Conservation (phyloP, 1,140 invertebrate genomes). For the Oedothorax gibbosus region DNA sequence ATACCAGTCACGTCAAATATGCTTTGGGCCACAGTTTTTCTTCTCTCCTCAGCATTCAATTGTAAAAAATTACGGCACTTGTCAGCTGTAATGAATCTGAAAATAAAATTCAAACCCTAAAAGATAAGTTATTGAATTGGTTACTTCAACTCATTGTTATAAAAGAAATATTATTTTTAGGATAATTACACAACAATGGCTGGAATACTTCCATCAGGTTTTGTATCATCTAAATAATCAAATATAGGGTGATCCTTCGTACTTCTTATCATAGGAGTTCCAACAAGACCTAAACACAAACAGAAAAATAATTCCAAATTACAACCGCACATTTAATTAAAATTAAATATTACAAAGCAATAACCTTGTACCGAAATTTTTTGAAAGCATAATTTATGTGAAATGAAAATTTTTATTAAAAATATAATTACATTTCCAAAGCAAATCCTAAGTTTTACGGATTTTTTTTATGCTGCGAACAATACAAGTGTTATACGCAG, state of each 20-base stretch:
- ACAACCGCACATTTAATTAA: too few relatives aligned
- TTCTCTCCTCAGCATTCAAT: constrained; percentile 18
- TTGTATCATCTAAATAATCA: constrained; percentile 66
- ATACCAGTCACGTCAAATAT: not conserved
- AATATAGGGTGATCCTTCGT: constrained; percentile 55
- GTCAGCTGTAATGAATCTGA: constrained; percentile 47
- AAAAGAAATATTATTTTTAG: not conserved
- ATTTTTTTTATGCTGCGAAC: too few relatives aligned
- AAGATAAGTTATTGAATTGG: not conserved
- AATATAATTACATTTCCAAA: too few relatives aligned
- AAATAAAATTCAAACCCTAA: not conserved
- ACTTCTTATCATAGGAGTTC: constrained; percentile 42
- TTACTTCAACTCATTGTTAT: not conserved
- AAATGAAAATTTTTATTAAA: too few relatives aligned
- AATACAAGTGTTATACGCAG: too few relatives aligned
- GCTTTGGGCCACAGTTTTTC: not conserved
- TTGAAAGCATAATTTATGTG: too few relatives aligned
- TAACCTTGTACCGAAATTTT: too few relatives aligned
- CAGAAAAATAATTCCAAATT: too few relatives aligned
- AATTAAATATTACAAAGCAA: too few relatives aligned
- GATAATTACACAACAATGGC: constrained; percentile 66
- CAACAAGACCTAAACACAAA: constrained; percentile 53
- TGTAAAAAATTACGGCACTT: constrained; percentile 33
- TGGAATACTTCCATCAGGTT: constrained; percentile 67
- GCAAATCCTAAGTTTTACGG: too few relatives aligned